Evolutionary conservation across 2,797 vertebrate species (phyloP).

Genomic region (Rhinoraja longicauda): DNA sequence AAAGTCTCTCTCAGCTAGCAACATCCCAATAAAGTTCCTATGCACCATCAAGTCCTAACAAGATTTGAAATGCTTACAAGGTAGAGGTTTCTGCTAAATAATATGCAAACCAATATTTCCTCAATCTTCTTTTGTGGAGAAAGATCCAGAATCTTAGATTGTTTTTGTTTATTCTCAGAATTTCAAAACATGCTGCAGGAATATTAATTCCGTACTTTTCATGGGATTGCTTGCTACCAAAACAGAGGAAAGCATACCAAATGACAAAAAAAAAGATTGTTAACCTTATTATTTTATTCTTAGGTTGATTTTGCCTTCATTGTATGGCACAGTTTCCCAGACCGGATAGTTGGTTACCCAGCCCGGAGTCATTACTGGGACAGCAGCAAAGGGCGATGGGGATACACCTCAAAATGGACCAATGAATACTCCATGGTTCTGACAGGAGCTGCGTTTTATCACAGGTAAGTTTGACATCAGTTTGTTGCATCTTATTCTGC

Average conservation of each 20-base stretch:
- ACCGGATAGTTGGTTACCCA: slow-evolving; percentile 34
- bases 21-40: neutral
- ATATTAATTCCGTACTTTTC: neutral
- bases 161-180: neutral
- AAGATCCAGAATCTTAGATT: neutral
- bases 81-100: neutral
- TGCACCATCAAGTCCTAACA: neutral
- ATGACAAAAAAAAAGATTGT: neutral
- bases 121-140: neutral
- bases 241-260: neutral
- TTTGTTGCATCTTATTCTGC: neutral
- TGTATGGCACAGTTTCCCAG: slow-evolving; percentile 33
- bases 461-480: slow-evolving; percentile 1
- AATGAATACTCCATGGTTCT: slow-evolving; percentile 37
- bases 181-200: neutral
- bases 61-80: neutral
- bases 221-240: neutral
- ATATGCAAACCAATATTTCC: neutral
- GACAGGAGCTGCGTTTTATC: slow-evolving; percentile 32
- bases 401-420: slow-evolving; percentile 20
- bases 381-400: slow-evolving; percentile 23
- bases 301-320: slow-evolving; percentile 37
- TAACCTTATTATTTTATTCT: slow-evolving; percentile 18
- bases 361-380: slow-evolving; percentile 31
- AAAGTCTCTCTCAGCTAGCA: neutral